Conservation (phyloP, 2,797 vertebrate species). For the Tapirus indicus region DNA sequence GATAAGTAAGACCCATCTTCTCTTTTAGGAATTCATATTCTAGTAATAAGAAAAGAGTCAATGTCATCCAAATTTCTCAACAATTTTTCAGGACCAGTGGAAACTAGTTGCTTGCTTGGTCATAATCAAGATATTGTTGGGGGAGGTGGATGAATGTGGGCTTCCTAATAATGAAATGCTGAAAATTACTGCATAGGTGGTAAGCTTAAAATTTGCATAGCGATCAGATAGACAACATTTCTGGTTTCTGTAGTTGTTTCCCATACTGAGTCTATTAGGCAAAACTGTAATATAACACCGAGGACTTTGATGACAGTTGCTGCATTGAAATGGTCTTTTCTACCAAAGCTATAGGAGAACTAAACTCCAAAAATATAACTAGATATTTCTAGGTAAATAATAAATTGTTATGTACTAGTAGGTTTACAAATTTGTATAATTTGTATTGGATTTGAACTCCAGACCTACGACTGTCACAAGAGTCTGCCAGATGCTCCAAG, state of each 20-base stretch:
- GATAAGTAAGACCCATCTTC: background rate
- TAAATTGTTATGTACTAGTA: background rate
- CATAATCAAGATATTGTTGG: background rate
- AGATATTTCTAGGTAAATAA: background rate
- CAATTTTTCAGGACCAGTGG: background rate
- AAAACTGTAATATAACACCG: background rate
- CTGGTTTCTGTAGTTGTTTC: background rate
- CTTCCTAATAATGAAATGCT: background rate
- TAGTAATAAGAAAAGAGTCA: background rate
- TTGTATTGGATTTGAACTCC: background rate
- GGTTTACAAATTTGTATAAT: background rate
- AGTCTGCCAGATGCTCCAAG: background rate
- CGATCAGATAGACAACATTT: background rate
- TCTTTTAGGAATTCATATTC: background rate
- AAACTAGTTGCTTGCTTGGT: background rate
- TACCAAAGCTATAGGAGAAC: background rate
- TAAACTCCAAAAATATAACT: background rate
- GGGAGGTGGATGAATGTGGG: background rate
- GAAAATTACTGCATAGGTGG: background rate
- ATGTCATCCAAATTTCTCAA: background rate
- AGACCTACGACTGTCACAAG: background rate
- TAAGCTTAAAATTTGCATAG: background rate
- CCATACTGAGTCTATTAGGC: background rate
- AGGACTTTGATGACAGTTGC: background rate
- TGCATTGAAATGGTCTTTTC: background rate